These are phyloP conservation scores for Drosophila elegans DNA, from an alignment of 1,140 invertebrate species.

Conservation along the genomic window DNA sequence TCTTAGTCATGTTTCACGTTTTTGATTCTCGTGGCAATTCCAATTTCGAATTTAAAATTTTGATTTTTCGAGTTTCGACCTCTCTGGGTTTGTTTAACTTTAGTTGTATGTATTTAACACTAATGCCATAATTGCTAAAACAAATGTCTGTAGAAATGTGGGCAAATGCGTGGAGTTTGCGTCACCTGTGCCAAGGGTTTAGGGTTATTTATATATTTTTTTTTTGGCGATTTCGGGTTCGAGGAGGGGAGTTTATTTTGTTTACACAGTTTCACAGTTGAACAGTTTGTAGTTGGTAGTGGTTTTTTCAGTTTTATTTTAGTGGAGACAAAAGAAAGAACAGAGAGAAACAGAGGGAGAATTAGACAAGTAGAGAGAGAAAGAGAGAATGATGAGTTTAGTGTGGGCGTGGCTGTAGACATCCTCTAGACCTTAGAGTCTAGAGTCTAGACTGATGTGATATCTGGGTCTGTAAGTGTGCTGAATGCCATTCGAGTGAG, in stretches of 20 bases:
- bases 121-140: constrained; percentile 78
- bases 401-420: constrained; percentile 47
- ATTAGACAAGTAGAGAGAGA: constrained; percentile 71
- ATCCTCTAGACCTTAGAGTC: constrained; percentile 17
- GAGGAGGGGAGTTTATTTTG: constrained; percentile 34
- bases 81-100: constrained; percentile 32
- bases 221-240: constrained; percentile 26
- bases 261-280: constrained; percentile 47
- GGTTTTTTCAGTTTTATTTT: constrained; percentile 34
- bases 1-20: constrained; percentile 56
- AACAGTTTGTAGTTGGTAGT: constrained; percentile 49
- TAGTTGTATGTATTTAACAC: constrained; percentile 73
- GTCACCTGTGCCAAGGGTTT: constrained; percentile 69
- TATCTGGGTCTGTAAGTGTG: constrained; percentile 22
- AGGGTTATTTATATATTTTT: constrained; percentile 11
- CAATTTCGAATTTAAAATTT: constrained; percentile 65
- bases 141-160: constrained; percentile 75
- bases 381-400: constrained; percentile 69
- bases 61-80: constrained; percentile 43
- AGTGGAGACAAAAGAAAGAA: constrained; percentile 74
- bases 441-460: constrained; percentile 9
- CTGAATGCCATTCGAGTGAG: constrained; percentile 49
- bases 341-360: constrained; percentile 67
- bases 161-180: constrained; percentile 74
- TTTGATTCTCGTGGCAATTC: constrained; percentile 74